Evolutionary conservation across 1,140 invertebrate species (phyloP), one percentile per base, ranked within the genome.

Genomic region (Meteorus sp.): DNA sequence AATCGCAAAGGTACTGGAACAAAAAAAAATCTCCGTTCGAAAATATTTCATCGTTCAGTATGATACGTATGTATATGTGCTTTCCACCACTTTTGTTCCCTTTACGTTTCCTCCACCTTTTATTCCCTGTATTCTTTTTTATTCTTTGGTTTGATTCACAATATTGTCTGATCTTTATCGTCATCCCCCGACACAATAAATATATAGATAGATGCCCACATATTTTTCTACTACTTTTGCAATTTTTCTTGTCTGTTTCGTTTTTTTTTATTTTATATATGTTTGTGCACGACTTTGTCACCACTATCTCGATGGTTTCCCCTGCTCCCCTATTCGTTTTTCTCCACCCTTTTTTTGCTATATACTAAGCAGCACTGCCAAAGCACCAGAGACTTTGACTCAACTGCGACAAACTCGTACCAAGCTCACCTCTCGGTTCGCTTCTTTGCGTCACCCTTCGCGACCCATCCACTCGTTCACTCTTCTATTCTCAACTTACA

Each of bases 381-480:
- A 50, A 9, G 13, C 23, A 20, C 13, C 17, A 1, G 45, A 25
- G 58, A 63, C 45, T 47, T 56, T 17, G 57, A 52, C 55, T 54
- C 31, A 56, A 66, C 15, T 62, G 59, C 65, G 64, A 65, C 53
- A 53, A 68, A 61, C 62, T 68, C 54, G 29, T 61, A 59, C 48
- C 64, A 52, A n/a, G 52, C 60, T 62, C 61, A 54, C 60, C 33
- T 58, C 56, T 35, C 51, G 59, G 64, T 43, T 45, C 22, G 52
- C 58, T 60, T 67, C 60, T 41, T 63, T 67, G 63, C 63, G 60
- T 68, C 68, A 60, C 35, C 37, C 59, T 58, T 61, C 52, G 43
- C 54, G 58, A 20, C 55, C 58, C 57, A 29, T 50, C 27, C 25
- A 27, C 19, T 50, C 9, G 11, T 17, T 50, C 27, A 15, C 47